Evolutionary conservation across 2,888 invertebrate species (phyloP).

Genomic region (Parasteatoda lunata): DNA sequence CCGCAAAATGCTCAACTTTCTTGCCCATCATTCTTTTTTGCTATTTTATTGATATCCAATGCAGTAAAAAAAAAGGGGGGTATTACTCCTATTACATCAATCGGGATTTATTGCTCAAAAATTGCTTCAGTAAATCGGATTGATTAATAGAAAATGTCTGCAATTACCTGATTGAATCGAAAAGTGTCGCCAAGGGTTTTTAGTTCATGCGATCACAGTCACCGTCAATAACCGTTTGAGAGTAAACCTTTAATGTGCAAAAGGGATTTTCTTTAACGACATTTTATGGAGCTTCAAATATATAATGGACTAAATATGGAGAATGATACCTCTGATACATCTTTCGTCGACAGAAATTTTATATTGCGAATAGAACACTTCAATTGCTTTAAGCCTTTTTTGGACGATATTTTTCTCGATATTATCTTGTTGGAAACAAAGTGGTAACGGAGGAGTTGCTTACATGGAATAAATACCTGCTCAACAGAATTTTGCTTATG

Average conservation of each 20-base stretch:
- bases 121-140: constrained; percentile 49
- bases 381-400: no score
- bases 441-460: no score
- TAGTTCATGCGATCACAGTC: constrained; percentile 23
- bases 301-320: background rate
- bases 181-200: constrained; percentile 39
- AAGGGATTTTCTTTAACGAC: background rate
- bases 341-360: no score
- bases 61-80: background rate
- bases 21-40: background rate
- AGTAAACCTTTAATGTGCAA: background rate
- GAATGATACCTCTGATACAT: no score
- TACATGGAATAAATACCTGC: no score
- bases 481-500: no score
- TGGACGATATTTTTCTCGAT: no score
- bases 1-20: background rate
- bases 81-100: constrained; percentile 45
- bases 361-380: no score
- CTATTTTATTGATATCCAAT: background rate
- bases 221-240: constrained; percentile 22
- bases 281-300: background rate
- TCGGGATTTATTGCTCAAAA: constrained; percentile 59
- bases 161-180: constrained; percentile 55
- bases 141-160: constrained; percentile 57
- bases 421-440: no score